Percentiles rank a stretch among this genome's conserved stretches.
Evolutionary conservation across 2,888 invertebrate genomes (phyloP).

Genomic region (Corythucha ciliata): DNA sequence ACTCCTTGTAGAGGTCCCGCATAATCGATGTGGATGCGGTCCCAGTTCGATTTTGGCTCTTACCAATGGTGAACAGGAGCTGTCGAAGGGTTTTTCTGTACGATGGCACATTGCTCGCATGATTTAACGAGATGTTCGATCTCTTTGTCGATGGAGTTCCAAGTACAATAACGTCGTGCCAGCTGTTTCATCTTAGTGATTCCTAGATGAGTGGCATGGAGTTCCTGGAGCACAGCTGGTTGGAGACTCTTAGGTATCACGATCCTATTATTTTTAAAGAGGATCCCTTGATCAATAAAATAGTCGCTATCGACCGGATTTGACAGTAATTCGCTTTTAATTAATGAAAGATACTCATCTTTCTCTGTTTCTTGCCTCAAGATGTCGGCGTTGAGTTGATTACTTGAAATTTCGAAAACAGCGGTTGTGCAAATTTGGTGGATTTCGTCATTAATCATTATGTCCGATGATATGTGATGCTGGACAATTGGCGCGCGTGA

Average conservation of each 20-base stretch:
- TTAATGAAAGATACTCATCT: constrained; percentile 12
- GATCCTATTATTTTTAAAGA: constrained; percentile 22
- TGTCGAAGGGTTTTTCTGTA: constrained; percentile 33
- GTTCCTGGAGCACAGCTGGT: constrained; percentile 32
- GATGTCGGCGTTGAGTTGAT: not conserved
- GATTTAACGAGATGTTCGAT: constrained; percentile 33
- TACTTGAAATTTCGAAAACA: constrained; percentile 17
- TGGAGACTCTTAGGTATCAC: constrained; percentile 31
- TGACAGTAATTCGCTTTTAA: constrained; percentile 1
- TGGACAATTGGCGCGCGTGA: too few relatives aligned
- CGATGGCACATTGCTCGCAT: constrained; percentile 34
- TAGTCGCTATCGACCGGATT: constrained; percentile 6
- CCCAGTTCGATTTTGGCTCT: constrained; percentile 33
- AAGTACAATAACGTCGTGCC: constrained; percentile 36
- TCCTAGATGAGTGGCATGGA: constrained; percentile 35
- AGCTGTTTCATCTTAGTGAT: constrained; percentile 36
- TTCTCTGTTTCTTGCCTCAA: not conserved
- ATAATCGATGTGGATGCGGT: constrained; percentile 37
- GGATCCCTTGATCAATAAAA: constrained; percentile 14
- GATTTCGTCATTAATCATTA: constrained; percentile 16
- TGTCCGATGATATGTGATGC: not conserved
- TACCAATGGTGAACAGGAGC: constrained; percentile 35
- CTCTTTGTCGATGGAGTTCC: constrained; percentile 35
- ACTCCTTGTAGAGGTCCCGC: constrained; percentile 32
- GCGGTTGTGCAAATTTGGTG: constrained; percentile 2